A percentile compares a stretch with the other conserved stretches of the same genome.
Conservation (phyloP, 2,888 invertebrate genomes). For the Cataglyphis cursor region DNA sequence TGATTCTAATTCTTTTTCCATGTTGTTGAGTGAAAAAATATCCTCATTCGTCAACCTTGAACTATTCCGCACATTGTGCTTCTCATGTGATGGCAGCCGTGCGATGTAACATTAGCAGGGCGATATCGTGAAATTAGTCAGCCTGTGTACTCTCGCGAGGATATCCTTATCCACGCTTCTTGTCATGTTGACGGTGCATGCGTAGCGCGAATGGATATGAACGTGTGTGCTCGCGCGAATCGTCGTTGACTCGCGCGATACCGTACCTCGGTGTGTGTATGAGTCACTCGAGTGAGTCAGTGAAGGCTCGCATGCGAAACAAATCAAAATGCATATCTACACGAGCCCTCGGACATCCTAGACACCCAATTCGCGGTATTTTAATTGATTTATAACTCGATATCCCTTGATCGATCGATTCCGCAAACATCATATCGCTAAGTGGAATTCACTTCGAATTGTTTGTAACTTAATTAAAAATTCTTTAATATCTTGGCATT, state of each 20-base stretch:
- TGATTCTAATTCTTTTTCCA: too few species aligned
- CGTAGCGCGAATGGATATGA: slow-evolving; percentile 10
- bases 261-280: slow-evolving; percentile 19
- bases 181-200: slow-evolving; percentile 36
- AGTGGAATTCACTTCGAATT: background rate
- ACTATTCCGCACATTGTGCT: slow-evolving; percentile 8
- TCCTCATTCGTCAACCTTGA: slow-evolving; percentile 18
- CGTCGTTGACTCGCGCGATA: slow-evolving; percentile 31
- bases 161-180: slow-evolving; percentile 51
- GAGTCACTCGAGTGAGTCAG: slow-evolving; percentile 58
- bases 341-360: slow-evolving; percentile 19
- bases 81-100: slow-evolving; percentile 24
- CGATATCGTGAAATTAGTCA: slow-evolving; percentile 55
- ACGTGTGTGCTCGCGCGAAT: slow-evolving; percentile 4
- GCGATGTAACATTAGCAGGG: slow-evolving; percentile 36
- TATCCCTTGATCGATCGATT: slow-evolving; percentile 5
- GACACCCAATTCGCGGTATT: slow-evolving; percentile 43
- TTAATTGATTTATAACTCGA: slow-evolving; percentile 15
- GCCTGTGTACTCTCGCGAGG: slow-evolving; percentile 43
- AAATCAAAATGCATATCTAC: slow-evolving; percentile 52
- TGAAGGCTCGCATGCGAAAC: slow-evolving; percentile 49
- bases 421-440: slow-evolving; percentile 6
- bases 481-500: background rate
- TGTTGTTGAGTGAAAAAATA: background rate
- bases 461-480: background rate